Evolutionary conservation across 2,888 invertebrate genomes (phyloP), one percentile per base, ranked within the genome.

Genomic region (Apodemia mormo): DNA sequence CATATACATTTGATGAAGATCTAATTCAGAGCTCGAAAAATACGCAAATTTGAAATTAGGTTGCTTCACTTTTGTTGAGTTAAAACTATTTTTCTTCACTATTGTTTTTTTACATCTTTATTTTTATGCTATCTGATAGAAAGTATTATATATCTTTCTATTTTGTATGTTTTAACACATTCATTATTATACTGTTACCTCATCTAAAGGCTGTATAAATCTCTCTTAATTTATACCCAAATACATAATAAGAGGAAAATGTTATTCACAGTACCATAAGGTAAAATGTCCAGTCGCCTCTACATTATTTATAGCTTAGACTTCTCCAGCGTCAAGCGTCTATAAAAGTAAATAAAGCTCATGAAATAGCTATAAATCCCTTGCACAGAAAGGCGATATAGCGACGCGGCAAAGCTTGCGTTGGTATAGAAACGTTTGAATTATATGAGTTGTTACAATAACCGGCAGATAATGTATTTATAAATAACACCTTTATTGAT

Each of bases 321-420:
- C 85, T 86, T 84, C 81, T 83, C 83, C 79, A 79, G 78, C 80
- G 81, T 84, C 81, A 84, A 80, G 81, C 84, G 83, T 85, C 90
- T 89, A 90, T 90, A 90, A 90, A 90, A 91, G 90, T 90, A 91
- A 92, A 92, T 92, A 92, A 40, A 91, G 83, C 85, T 87, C 87
- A 88, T 88, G 90, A 89, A 90, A 89, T 82, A 85, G 85, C 87
- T 79, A 92, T 92, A 90, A 90, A 92, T 91, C 84, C 81, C 80
- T 79, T 84, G 87, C 87, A 88, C 87, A 88, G 88, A 87, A 85
- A 85, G 83, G 82, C 82, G 82, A 84, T 88, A 87, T 75, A 70
- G 73, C 72, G 72, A 76, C 69, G 73, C 72, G 72, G 74, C 70
- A 68, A 40, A 72, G 76, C 83, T 79, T 80, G 81, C 82, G 81